phyloP scores from a whole-genome alignment of 2,113 vertebrate genomes.

The Pipra filicauda region DNA sequence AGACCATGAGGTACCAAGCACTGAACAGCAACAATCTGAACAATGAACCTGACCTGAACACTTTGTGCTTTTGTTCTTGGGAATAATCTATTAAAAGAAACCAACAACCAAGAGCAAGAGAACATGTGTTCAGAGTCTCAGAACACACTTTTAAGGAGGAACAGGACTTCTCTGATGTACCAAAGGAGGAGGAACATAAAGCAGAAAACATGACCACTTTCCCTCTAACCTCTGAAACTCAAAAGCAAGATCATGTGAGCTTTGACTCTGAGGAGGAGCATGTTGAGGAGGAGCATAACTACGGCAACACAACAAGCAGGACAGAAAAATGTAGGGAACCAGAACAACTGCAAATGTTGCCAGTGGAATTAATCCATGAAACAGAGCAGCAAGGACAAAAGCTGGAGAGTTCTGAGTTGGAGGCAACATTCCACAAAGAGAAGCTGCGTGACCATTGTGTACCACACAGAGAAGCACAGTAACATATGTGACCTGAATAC shows the following conservation, averaged over 20 bases:
- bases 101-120: background rate
- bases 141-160: background rate
- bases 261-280: background rate
- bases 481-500: background rate
- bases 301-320: background rate
- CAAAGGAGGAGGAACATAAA: background rate
- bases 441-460: rapidly evolving
- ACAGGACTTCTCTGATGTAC: background rate
- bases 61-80: background rate
- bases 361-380: background rate
- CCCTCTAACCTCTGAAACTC: background rate
- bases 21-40: background rate
- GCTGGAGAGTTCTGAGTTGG: background rate
- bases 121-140: background rate
- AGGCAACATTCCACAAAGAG: background rate
- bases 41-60: background rate
- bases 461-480: background rate
- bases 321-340: background rate
- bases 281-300: background rate
- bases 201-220: background rate
- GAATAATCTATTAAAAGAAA: background rate
- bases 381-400: background rate
- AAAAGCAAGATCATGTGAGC: background rate
- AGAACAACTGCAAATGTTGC: background rate
- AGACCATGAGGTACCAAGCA: background rate